Evolutionary conservation across 2,113 vertebrate genomes (phyloP).

Genomic region (Hippocampus zosterae): DNA sequence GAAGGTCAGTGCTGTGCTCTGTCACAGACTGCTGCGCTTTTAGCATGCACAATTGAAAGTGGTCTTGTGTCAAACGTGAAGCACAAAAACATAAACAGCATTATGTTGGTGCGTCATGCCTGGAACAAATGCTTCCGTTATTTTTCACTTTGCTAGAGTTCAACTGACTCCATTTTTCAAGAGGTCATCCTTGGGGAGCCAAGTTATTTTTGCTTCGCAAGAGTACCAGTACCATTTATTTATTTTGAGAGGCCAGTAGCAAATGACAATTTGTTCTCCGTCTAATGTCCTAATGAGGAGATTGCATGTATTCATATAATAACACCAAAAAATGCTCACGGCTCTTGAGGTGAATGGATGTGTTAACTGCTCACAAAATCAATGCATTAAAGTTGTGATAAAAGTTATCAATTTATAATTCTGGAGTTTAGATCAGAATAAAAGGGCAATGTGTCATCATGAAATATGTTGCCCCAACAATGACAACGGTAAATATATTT

Average conservation of each 20-base stretch:
- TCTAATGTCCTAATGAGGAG: background rate
- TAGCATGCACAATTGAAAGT: background rate
- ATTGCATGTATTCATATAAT: background rate
- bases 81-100: background rate
- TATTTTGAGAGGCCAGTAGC: conserved; percentile 14
- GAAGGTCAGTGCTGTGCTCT: conserved; percentile 36
- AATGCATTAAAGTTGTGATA: background rate
- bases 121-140: background rate
- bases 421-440: background rate
- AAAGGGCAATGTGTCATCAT: background rate
- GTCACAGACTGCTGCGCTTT: conserved; percentile 7
- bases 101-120: background rate
- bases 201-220: conserved; percentile 64
- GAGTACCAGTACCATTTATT: conserved; percentile 52
- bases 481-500: background rate
- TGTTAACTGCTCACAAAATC: background rate
- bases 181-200: conserved; percentile 35
- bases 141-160: conserved; percentile 41
- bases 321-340: background rate
- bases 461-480: background rate
- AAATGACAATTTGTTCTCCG: conserved; percentile 40
- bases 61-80: background rate
- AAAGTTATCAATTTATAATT: background rate
- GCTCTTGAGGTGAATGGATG: background rate
- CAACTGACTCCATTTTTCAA: conserved; percentile 43